Evolutionary conservation across 2,113 vertebrate species (phyloP), one percentile per base, ranked within the genome.

Genomic region (Trematomus loennbergii): DNA sequence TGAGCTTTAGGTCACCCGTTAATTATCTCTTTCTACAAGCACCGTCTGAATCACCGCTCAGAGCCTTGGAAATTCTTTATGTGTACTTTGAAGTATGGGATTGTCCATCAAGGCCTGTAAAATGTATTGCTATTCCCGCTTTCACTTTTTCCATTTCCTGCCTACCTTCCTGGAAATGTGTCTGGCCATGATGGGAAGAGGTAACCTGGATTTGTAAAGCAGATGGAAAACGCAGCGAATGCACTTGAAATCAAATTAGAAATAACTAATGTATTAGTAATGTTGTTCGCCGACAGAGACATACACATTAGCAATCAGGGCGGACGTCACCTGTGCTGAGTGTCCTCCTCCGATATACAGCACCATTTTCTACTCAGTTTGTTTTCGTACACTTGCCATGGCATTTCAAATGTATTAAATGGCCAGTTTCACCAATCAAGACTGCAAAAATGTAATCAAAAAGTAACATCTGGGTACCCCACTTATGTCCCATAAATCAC

Each of bases 391-490:
- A 15, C 25, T 15, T 53, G 50, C 18, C 50, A 10, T 20, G 36
- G 22, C 46, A 65, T 11, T 48, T 49, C 12, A 20, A 9, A 6
- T 40, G 7, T 40, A 12, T 61, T 11, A n/a, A 45, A 25, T 12
- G 48, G 45, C 45, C 48, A 20, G 36, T 20, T 50, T 18, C 48
- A 36, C 12, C 54, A 29, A 52, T 68, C 12, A 40, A 40, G 17
- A 43, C 10, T 20, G 36, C 4, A 20, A 53, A 36, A 43, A 15
- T 54, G 0, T 46, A 33, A 72, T 81, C 17, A 68, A 65, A 69
- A 54, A 73, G 9, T 61, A 13, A 66, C 79, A 72, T 80, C 61
- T 85, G 82, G 55, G 33, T 48, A 12, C n/a, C 62, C 65, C 15
- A 54, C 29, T 75, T 62, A 17, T 46, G 50, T 25, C 43, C 57